Evolutionary conservation across 2,113 vertebrate genomes (phyloP).

Genomic region (Leiothrix lutea): DNA sequence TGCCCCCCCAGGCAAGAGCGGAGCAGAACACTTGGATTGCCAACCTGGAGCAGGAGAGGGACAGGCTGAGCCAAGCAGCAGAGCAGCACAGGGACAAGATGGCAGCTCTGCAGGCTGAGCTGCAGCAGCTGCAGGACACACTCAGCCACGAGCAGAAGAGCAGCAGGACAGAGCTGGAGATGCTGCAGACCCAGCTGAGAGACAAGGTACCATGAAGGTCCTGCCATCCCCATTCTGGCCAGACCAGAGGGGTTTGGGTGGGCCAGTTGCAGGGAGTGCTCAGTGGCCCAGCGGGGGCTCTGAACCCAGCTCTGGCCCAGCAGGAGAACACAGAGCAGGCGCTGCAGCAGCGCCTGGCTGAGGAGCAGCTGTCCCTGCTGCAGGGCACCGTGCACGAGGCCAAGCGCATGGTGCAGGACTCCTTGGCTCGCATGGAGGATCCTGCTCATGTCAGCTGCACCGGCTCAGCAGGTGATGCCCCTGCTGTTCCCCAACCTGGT

Average conservation of each 20-base stretch:
- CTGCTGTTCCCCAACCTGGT: fast-evolving
- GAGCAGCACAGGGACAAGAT: conserved; percentile 73
- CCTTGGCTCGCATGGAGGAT: conserved; percentile 83
- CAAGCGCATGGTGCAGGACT: conserved; percentile 82
- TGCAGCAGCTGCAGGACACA: conserved; percentile 70
- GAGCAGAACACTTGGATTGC: conserved; percentile 70
- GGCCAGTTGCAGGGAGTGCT: fast-evolving
- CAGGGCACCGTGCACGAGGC: conserved; percentile 75
- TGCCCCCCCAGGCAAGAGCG: conserved; percentile 63
- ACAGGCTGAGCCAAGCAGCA: conserved; percentile 54
- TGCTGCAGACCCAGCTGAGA: conserved; percentile 78
- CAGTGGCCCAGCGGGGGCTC: fast-evolving
- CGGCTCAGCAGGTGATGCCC: conserved; percentile 82
- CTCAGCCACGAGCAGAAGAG: conserved; percentile 75
- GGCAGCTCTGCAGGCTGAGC: conserved; percentile 55
- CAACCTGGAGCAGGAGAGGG: conserved; percentile 76
- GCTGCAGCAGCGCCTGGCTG: conserved; percentile 68
- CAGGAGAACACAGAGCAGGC: conserved; percentile 81
- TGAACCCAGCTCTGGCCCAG: neutral
- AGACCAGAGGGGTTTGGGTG: fast-evolving
- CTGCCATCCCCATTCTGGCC: fast-evolving
- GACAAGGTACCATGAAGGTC: conserved; percentile 72
- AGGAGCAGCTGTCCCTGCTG: conserved; percentile 79
- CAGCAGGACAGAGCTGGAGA: conserved; percentile 72
- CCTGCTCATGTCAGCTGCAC: conserved; percentile 87